Conservation (phyloP, 2,113 vertebrate species). For the Chloropsis cyanopogon region DNA sequence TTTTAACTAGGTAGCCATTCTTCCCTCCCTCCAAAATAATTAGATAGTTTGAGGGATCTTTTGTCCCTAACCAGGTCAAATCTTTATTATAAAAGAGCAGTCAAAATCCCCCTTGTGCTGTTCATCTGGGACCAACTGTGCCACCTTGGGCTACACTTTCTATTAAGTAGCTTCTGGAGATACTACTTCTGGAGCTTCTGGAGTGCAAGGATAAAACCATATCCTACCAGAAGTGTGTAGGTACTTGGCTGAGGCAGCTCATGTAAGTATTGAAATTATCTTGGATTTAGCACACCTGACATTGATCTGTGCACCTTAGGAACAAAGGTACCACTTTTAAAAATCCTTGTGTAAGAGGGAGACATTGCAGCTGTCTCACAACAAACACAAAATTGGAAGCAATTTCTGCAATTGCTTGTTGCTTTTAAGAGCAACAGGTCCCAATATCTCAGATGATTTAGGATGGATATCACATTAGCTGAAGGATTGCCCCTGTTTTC, state of each 20-base stretch:
- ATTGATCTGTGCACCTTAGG: background rate
- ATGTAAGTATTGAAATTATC: background rate
- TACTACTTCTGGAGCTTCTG: no score
- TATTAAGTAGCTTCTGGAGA: background rate
- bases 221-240: background rate
- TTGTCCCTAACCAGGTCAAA: background rate
- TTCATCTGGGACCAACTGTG: background rate
- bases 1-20: background rate
- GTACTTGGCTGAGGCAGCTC: background rate
- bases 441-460: background rate
- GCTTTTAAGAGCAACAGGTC: background rate
- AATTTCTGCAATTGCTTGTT: background rate
- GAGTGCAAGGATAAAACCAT: background rate
- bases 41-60: background rate
- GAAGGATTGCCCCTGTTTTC: background rate
- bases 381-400: background rate
- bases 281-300: background rate
- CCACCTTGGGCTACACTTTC: background rate
- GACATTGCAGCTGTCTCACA: fast-evolving
- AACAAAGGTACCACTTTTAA: background rate
- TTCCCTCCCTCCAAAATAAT: background rate
- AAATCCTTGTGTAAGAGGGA: background rate
- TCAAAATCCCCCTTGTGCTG: background rate
- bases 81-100: background rate
- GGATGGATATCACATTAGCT: background rate